Evolutionary conservation across 2,888 invertebrate genomes (phyloP), one percentile per base, ranked within the genome.

Genomic region (Branchellion lobata): DNA sequence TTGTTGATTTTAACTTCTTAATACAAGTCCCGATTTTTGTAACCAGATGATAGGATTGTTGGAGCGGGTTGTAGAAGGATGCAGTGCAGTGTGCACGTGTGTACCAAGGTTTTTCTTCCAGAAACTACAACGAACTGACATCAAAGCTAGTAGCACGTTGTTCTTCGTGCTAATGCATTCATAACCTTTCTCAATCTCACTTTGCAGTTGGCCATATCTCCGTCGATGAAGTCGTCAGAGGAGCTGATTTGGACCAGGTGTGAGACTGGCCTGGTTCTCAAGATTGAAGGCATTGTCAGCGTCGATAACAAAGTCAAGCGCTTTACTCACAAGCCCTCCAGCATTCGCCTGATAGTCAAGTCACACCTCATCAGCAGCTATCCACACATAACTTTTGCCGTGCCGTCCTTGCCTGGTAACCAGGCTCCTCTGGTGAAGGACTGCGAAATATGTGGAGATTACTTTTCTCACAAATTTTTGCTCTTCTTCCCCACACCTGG

Each of bases 381-480:
- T 18, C 71, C 34, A 3, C 34, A 69, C 24, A 31, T 33, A 3
- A 2, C 36, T 11, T n/a, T n/a, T 5, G 21, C 36, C 3, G 51
- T 47, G 36, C 18, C 29, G 5, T 5, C 24, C 11, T 27, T 18
- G 29, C 31, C 29, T 18, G 14, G 14, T 27, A 47, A 40, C 27
- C 18, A 47, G 18, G 24, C 31, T 21, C 27, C 21, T n/a, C 3
- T 71, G 69, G 78, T 77, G 2, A 82, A 83, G 51, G 85, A 85
- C 36, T 80, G 83, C 27, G 84, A 84, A 1, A 84, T 83, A 0
- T 94, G 95, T 85, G 92, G 94, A 36, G 96, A 97, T 86, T 96
- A 96, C 89, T 95, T 97, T 88, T 93, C 94, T 0, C 94, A 94
- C 0, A 94, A 94, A 87, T 96, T 96, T 88, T 89, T 97, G 75